phyloP scores from a whole-genome alignment of 92 coral and sea anemone species.

The Heliopora coerulea region DNA sequence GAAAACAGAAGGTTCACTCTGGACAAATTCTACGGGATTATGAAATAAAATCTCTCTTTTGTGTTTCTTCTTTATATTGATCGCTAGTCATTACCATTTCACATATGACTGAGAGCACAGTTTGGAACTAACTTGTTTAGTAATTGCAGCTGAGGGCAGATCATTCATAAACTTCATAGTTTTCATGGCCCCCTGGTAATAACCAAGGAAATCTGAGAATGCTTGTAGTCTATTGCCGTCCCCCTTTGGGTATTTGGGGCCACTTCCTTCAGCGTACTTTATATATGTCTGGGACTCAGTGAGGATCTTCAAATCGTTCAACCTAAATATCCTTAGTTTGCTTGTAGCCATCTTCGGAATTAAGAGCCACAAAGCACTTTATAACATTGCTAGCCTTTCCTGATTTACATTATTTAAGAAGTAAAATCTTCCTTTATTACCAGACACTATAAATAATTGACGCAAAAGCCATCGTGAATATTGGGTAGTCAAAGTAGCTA shows the following conservation, averaged over 20 bases:
- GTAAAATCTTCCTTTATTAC: constrained; percentile 38
- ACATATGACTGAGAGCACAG: constrained; percentile 44
- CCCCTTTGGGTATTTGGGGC: constrained; percentile 42
- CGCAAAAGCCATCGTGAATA: constrained; percentile 43
- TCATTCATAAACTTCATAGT: constrained; percentile 28
- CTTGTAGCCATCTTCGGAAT: constrained; percentile 7
- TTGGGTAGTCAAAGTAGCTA: constrained; percentile 43
- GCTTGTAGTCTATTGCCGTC: constrained; percentile 37
- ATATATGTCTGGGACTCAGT: constrained; percentile 34
- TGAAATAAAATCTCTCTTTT: constrained; percentile 15
- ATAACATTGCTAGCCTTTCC: constrained; percentile 50
- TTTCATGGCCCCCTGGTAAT: constrained; percentile 44
- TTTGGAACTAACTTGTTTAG: constrained; percentile 43
- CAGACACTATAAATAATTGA: constrained; percentile 34
- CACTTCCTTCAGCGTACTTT: constrained; percentile 30
- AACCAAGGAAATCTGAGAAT: constrained; percentile 42
- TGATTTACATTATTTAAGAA: constrained; percentile 42
- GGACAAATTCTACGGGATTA: constrained; percentile 44
- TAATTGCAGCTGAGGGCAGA: constrained; percentile 26
- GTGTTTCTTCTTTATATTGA: constrained; percentile 19
- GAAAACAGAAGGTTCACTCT: constrained; percentile 45
- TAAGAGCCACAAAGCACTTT: constrained; percentile 41
- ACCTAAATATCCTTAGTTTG: constrained; percentile 13
- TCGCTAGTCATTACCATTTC: constrained; percentile 48
- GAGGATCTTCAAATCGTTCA: constrained; percentile 38